These are phyloP conservation scores for Acholoe squamosa DNA, from an alignment of 2,888 invertebrate species.

Conservation along the genomic window DNA sequence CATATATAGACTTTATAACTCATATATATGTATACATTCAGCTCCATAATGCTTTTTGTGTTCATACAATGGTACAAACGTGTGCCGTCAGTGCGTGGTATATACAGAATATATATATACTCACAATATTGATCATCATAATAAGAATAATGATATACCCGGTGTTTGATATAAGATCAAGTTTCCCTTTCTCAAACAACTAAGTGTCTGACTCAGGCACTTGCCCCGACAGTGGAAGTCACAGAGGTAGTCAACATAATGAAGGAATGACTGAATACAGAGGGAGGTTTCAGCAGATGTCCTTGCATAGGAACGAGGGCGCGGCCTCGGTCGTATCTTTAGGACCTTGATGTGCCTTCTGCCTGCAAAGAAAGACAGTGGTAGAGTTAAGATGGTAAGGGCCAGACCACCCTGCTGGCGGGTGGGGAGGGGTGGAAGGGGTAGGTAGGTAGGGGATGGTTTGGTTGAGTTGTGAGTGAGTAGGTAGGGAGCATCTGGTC, in stretches of 20 bases:
- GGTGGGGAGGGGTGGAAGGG: neutral
- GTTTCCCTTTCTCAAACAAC: no score
- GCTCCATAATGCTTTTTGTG: neutral
- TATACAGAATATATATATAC: neutral
- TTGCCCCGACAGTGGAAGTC: neutral
- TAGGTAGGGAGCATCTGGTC: neutral
- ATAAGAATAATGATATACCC: neutral
- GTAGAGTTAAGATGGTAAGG: conserved; percentile 30
- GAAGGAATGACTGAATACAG: neutral
- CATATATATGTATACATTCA: neutral
- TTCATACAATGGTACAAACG: neutral
- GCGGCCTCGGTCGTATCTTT: conserved; percentile 14
- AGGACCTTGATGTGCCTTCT: conserved; percentile 51
- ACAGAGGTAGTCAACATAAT: neutral
- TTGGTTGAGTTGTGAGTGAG: neutral
- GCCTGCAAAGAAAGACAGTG: conserved; percentile 55
- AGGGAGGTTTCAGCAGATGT: conserved; percentile 50
- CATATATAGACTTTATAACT: neutral
- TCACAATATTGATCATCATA: neutral
- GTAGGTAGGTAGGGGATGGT: neutral
- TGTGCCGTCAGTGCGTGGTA: neutral
- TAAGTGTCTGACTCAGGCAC: conserved; percentile 21
- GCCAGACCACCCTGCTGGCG: conserved; percentile 9
- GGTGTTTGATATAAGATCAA: no score
- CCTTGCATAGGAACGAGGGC: conserved; percentile 54